Evolutionary conservation across 2,888 invertebrate species (phyloP).

Genomic region (Metopia argyrocephala): DNA sequence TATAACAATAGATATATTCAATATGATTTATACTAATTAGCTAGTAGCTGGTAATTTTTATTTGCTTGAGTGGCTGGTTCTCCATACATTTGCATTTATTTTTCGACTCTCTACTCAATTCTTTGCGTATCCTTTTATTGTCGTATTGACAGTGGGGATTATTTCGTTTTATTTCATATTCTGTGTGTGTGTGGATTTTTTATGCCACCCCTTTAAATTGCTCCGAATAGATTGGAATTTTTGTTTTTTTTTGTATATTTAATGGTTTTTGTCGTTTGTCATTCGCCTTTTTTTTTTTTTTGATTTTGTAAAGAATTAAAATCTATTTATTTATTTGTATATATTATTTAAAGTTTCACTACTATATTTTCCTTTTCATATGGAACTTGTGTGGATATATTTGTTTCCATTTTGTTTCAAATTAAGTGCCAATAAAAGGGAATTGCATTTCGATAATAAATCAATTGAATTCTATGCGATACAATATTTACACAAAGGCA

Average conservation of each 20-base stretch:
- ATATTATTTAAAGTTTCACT: conserved; percentile 1
- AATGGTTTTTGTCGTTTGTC: conserved; percentile 9
- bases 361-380: not conserved
- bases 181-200: too few species aligned
- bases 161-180: not conserved
- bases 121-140: not conserved
- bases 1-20: too few species aligned
- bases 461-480: not conserved
- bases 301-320: conserved; percentile 17
- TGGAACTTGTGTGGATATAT: not conserved
- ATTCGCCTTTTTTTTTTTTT: not conserved
- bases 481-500: conserved; percentile 21
- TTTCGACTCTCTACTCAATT: not conserved
- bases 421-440: conserved; percentile 23
- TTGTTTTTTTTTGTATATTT: conserved; percentile 3
- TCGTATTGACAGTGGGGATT: conserved; percentile 11
- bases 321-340: conserved; percentile 15
- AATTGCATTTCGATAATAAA: not conserved
- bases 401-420: conserved; percentile 3
- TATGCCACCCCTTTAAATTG: not conserved
- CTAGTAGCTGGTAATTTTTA: not conserved
- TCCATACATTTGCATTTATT: not conserved
- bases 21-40: not conserved
- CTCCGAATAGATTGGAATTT: conserved; percentile 21
- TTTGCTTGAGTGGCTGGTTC: not conserved